These are phyloP conservation scores for Synanthedon formicaeformis DNA, from an alignment of 2,888 invertebrate genomes.

Conservation along the genomic window DNA sequence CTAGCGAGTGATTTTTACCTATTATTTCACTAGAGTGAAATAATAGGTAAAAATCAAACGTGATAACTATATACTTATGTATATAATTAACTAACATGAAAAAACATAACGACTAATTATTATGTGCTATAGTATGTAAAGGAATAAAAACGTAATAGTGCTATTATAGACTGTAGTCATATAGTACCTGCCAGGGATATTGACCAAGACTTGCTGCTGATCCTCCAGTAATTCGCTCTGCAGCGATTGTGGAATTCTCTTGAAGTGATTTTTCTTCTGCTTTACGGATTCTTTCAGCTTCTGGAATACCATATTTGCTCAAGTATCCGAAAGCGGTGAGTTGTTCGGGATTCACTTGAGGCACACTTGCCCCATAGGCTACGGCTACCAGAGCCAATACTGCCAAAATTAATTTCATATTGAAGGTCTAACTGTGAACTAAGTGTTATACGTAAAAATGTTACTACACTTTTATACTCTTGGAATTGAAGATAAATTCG, in stretches of 20 bases:
- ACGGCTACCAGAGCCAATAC: conserved; percentile 14
- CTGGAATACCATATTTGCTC: conserved; percentile 23
- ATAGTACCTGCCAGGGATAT: conserved; percentile 31
- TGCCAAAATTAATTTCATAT: conserved; percentile 14
- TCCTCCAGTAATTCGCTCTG: conserved; percentile 31
- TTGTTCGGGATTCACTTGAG: conserved; percentile 7
- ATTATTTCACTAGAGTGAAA: no score
- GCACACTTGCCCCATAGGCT: conserved; percentile 13
- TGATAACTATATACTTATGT: no score
- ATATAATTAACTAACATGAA: no score
- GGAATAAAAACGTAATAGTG: no score
- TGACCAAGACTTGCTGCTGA: conserved; percentile 20
- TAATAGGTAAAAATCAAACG: no score
- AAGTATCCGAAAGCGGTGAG: conserved; percentile 22
- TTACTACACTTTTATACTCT: no score
- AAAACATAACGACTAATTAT: no score
- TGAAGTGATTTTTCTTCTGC: conserved; percentile 22
- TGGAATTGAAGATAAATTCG: no score
- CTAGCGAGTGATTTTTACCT: no score
- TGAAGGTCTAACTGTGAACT: not conserved
- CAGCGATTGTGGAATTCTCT: conserved; percentile 2
- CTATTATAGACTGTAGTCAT: not conserved
- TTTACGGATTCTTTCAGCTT: conserved; percentile 25
- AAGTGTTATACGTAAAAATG: not conserved
- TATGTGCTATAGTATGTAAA: no score